phyloP scores from a whole-genome alignment of 2,113 vertebrate species.

The Zosterops japonicus region DNA sequence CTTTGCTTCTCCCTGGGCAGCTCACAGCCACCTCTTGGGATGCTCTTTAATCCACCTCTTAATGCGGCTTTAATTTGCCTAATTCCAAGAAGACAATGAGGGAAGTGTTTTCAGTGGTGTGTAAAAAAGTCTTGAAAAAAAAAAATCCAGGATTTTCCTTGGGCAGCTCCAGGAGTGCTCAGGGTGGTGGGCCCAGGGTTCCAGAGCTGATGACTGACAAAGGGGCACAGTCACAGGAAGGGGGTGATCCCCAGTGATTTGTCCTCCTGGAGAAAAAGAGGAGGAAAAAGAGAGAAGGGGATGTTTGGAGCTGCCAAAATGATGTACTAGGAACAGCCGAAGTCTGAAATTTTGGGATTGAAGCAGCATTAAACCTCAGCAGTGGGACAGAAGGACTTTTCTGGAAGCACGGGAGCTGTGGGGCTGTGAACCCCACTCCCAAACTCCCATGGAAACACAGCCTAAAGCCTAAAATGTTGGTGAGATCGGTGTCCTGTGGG shows the following conservation, averaged over 20 bases:
- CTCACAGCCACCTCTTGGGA: not conserved
- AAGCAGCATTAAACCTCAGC: not conserved
- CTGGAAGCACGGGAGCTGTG: not conserved
- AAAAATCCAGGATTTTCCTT: not conserved
- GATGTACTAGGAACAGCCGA: rapidly evolving
- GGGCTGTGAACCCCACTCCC: not conserved
- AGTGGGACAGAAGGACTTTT: not conserved
- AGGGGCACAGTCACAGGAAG: not conserved
- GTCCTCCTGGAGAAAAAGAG: not conserved
- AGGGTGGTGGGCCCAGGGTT: not conserved
- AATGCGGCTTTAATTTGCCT: not conserved
- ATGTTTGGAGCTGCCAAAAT: not conserved
- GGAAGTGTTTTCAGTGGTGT: not conserved
- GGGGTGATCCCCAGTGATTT: not conserved
- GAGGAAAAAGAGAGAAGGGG: too few species aligned
- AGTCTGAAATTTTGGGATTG: not conserved
- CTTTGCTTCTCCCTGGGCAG: not conserved
- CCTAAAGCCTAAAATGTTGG: not conserved
- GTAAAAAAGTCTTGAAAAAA: not conserved
- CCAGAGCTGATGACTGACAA: not conserved
- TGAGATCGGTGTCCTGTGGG: rapidly evolving
- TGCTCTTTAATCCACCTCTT: too few species aligned
- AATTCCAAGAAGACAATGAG: not conserved
- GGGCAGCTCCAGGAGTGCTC: not conserved
- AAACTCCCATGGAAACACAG: rapidly evolving